A percentile compares a stretch with the other conserved stretches of the same genome.
Conservation (phyloP, 2,888 invertebrate species). For the Galerucella pusilla region DNA sequence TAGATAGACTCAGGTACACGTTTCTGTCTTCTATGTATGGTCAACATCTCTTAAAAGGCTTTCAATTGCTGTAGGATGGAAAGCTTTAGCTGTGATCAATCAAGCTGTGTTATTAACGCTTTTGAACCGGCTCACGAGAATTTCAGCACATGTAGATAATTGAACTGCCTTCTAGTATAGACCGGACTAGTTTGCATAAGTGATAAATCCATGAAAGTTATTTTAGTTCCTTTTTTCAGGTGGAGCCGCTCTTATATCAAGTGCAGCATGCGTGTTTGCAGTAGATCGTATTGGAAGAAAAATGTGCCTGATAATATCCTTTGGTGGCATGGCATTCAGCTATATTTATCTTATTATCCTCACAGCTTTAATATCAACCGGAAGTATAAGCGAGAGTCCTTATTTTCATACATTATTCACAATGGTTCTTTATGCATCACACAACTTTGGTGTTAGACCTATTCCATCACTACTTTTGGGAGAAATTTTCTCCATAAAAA, state of each 20-base stretch:
- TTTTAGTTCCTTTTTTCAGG: not conserved
- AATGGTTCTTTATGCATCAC: too few relatives aligned
- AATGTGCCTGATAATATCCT: constrained; percentile 2
- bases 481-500: not conserved
- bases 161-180: not conserved
- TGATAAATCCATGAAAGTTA: not conserved
- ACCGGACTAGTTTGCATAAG: not conserved
- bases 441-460: not conserved
- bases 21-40: too few relatives aligned
- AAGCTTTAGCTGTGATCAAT: too few relatives aligned
- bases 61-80: too few relatives aligned
- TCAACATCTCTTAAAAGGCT: too few relatives aligned
- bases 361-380: not conserved
- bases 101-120: too few relatives aligned
- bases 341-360: not conserved
- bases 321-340: not conserved
- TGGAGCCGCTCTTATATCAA: not conserved
- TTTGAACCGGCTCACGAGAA: not conserved
- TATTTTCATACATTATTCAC: too few relatives aligned
- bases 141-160: not conserved
- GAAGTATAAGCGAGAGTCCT: not conserved
- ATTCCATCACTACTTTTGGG: not conserved
- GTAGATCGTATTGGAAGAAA: constrained; percentile 12
- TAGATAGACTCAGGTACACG: too few relatives aligned
- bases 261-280: not conserved